Evolutionary conservation across 2,797 vertebrate species (phyloP).

Genomic region (Hippopotamyrus pictus): DNA sequence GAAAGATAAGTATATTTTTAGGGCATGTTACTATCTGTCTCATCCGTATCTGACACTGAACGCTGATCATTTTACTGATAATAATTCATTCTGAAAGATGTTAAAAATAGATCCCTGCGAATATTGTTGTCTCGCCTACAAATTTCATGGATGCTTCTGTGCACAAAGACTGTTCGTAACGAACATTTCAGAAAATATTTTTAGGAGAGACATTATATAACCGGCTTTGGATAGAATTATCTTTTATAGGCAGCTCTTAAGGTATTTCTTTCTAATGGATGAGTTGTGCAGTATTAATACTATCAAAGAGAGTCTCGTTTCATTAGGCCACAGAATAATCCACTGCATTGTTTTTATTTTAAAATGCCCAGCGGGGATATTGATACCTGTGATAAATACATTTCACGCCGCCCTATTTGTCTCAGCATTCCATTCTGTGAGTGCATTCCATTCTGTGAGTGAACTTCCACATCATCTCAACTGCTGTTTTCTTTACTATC

Average conservation of each 20-base stretch:
- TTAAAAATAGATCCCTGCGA: not conserved
- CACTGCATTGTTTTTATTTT: not conserved
- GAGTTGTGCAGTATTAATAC: not conserved
- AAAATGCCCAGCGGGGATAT: not conserved
- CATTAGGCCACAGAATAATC: slow-evolving; percentile 1
- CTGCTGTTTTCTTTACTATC: not conserved
- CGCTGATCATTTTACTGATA: not conserved
- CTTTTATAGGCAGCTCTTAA: not conserved
- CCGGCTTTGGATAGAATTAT: not conserved
- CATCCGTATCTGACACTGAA: not conserved
- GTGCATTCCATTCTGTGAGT: not conserved
- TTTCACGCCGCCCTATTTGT: not conserved
- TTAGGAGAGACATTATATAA: not conserved
- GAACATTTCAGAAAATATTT: not conserved
- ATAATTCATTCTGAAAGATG: slow-evolving; percentile 6
- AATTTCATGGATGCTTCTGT: not conserved
- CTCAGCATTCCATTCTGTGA: not conserved
- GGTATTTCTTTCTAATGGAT: not conserved
- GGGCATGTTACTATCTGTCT: not conserved
- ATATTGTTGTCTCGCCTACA: not conserved
- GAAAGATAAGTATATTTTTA: not conserved
- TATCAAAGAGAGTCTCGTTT: not conserved
- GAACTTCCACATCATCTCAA: not conserved
- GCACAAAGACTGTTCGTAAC: not conserved
- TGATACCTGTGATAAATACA: slow-evolving; percentile 1